Conservation (phyloP, 2,888 invertebrate genomes). For the Drosophila mettleri region DNA sequence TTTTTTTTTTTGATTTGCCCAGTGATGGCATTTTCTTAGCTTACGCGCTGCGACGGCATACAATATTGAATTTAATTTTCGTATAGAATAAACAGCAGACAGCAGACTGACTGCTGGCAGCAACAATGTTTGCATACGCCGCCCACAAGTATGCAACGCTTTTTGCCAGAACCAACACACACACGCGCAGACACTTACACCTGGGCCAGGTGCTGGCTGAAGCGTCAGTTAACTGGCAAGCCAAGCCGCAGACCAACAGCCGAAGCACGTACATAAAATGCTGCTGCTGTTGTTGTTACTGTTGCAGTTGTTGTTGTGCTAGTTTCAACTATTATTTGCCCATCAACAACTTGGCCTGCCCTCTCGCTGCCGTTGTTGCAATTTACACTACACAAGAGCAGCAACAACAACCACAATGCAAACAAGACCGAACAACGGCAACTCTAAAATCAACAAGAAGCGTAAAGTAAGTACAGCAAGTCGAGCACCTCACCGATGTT, state of each 20-base stretch:
- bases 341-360: constrained; percentile 75
- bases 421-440: constrained; percentile 16
- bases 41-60: constrained; percentile 31
- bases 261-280: constrained; percentile 66
- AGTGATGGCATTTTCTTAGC: constrained; percentile 35
- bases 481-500: constrained; percentile 44
- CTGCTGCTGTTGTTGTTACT: constrained; percentile 20
- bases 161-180: constrained; percentile 36
- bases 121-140: constrained; percentile 52
- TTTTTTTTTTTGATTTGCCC: background rate
- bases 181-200: constrained; percentile 38
- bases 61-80: constrained; percentile 51
- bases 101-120: constrained; percentile 10
- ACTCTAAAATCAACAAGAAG: constrained; percentile 38
- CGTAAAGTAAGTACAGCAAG: constrained; percentile 38
- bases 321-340: constrained; percentile 77
- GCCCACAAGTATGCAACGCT: constrained; percentile 60
- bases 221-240: constrained; percentile 49
- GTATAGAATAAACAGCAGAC: constrained; percentile 33
- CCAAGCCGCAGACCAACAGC: constrained; percentile 55
- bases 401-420: constrained; percentile 27
- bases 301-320: constrained; percentile 40
- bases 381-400: constrained; percentile 56
- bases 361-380: constrained; percentile 58
- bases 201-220: constrained; percentile 42